Base-by-base conservation (phyloP, 2,888 invertebrate species). In the Cheilosia scutellata region DNA sequence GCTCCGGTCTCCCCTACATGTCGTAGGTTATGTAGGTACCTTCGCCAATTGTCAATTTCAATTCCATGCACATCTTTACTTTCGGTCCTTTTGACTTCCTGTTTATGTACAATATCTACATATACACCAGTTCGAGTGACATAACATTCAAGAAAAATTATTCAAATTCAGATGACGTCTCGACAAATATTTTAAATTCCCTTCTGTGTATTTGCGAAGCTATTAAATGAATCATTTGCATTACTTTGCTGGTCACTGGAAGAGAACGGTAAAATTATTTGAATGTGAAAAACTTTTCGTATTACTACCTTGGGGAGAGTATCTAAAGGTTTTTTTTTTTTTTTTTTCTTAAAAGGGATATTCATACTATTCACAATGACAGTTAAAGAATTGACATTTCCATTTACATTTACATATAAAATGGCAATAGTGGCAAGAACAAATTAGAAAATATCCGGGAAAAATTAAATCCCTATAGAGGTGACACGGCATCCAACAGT, bases 311-410 rank as follows among this genome's bases (percentile, higher is more conserved):
- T 40, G 40, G 60, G 47, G 55, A 66, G 47, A 40, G 55, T 20
- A 20, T 20, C 20, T 31, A 33, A 66, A 44, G 27, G 27, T 16
- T 72, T 65, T 33, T 40, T 31, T 29, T n/a, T 16, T 72, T 72
- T 33, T 40, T 16, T 72, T 72, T 33, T 40, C 40, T 29, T n/a
- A n/a, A 31, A 25, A 62, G 42, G 33, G 53, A 66, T 42, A 66
- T n/a, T 33, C 25, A 42, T 53, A 37, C 53, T 13, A 58, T 29
- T n/a, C 31, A 20, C 7, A 65, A 63, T 58, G 76, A 58, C 76
- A 70, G 55, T 37, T 53, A 31, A 47, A 42, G 40, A 40, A 63
- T 76, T 76, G 76, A 51, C 80, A 70, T 76, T 82, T 76, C 68
- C 66, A 74, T 80, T 33, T 33, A 0, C 37, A 37, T 37, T 62